Evolutionary conservation across 2,113 vertebrate species (phyloP).

Genomic region (Eretmochelys imbricata): DNA sequence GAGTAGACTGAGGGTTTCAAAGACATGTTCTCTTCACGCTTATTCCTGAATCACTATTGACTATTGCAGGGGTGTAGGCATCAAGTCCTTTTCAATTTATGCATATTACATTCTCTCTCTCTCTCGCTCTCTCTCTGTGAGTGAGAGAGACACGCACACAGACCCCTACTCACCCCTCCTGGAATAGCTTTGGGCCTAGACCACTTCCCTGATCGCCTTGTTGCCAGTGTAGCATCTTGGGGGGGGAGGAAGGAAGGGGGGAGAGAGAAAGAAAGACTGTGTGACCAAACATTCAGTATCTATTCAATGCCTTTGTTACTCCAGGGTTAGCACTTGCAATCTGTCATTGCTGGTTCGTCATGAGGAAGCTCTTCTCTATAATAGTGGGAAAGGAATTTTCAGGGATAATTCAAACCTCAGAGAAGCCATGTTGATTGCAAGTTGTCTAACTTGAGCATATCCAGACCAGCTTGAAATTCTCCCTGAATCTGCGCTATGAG

Average conservation of each 20-base stretch:
- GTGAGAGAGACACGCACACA: too few species aligned
- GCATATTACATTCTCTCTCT: background rate
- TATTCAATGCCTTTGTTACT: background rate
- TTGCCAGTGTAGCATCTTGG: background rate
- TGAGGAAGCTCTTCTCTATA: background rate
- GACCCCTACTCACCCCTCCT: background rate
- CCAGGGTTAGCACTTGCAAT: background rate
- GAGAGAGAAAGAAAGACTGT: background rate
- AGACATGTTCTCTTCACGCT: background rate
- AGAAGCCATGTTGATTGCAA: background rate
- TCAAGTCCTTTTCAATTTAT: background rate
- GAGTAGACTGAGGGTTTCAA: background rate
- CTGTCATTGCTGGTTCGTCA: background rate
- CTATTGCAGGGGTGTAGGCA: background rate
- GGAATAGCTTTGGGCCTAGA: background rate
- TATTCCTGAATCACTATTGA: background rate
- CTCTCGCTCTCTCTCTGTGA: too few species aligned
- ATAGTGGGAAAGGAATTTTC: background rate
- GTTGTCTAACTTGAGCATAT: background rate
- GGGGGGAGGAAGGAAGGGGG: accelerated
- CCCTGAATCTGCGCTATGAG: background rate
- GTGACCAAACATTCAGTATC: background rate
- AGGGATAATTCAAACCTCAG: background rate
- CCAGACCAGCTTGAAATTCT: background rate
- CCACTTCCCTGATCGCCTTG: background rate